Evolutionary conservation across 2,888 invertebrate genomes (phyloP), one percentile per base, ranked within the genome.

Genomic region (Dromius quadrimaculatus): DNA sequence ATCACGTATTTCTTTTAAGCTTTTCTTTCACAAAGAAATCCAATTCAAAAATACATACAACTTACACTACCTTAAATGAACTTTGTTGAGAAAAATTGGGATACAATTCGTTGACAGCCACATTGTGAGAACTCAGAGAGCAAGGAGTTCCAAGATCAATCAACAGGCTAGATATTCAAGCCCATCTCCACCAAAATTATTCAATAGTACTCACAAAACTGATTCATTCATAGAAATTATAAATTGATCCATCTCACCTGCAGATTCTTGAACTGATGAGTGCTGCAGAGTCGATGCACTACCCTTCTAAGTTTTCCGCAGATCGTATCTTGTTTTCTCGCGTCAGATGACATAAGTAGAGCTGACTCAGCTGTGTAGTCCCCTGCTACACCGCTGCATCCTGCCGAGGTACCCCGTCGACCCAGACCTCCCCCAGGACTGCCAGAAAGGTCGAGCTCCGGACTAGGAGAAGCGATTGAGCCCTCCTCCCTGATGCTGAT

Each of bases 181-280:
- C n/a, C n/a, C n/a, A n/a, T n/a, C n/a, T n/a, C n/a, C n/a, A n/a
- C n/a, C n/a, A n/a, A n/a, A n/a, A n/a, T n/a, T n/a, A n/a, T n/a
- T n/a, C n/a, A n/a, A n/a, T n/a, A n/a, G n/a, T n/a, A n/a, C n/a
- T n/a, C n/a, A n/a, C n/a, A n/a, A n/a, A n/a, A n/a, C n/a, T n/a
- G n/a, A n/a, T n/a, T n/a, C n/a, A n/a, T n/a, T n/a, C n/a, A n/a
- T n/a, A n/a, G n/a, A n/a, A n/a, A n/a, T n/a, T n/a, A n/a, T n/a
- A n/a, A n/a, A n/a, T n/a, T n/a, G n/a, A n/a, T 6, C 2, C 15
- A 23, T n/a, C 85, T 85, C 82, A 92, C 92, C 84, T 93, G 92
- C 54, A 91, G 84, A 82, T 94, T 92, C 78, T 87, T 87, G 83
- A 95, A 95, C 77, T 92, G 88, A 81, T 92, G 92, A 28, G 91